phyloP scores from a whole-genome alignment of 1,140 invertebrate genomes.

The Olivierus martensii region DNA sequence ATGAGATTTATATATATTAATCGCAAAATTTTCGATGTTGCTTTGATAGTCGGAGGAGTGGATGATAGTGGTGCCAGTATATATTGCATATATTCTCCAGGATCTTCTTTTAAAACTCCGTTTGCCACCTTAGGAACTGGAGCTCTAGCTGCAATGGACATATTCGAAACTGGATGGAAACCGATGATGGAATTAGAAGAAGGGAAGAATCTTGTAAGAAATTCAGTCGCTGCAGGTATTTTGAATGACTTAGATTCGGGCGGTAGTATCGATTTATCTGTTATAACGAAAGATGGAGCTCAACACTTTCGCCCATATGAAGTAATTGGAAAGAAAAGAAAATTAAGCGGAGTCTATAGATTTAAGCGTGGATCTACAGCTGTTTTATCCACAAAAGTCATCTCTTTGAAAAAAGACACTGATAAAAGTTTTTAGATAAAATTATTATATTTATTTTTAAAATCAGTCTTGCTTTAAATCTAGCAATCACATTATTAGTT shows the following conservation, averaged over 20 bases:
- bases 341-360: too few species aligned
- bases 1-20: conserved; percentile 76
- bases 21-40: conserved; percentile 83
- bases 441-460: too few species aligned
- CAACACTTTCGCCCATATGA: conserved; percentile 70
- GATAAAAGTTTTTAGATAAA: too few species aligned
- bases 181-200: conserved; percentile 72
- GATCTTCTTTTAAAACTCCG: conserved; percentile 76
- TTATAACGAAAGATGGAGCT: conserved; percentile 67
- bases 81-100: conserved; percentile 86
- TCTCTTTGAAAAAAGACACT: too few species aligned
- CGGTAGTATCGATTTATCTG: conserved; percentile 86
- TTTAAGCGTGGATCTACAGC: too few species aligned
- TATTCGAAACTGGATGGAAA: conserved; percentile 85
- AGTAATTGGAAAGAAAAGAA: conserved; percentile 11
- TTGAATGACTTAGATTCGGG: conserved; percentile 96
- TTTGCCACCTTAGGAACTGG: conserved; percentile 95
- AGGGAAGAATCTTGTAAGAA: conserved; percentile 71
- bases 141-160: conserved; percentile 88
- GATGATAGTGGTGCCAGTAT: conserved; percentile 74
- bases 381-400: too few species aligned
- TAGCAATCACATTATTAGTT: too few species aligned
- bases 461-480: too few species aligned
- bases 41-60: conserved; percentile 85
- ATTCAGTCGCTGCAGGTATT: conserved; percentile 89